Conservation (phyloP, 2,888 invertebrate species). For the Heteropelma amictum region DNA sequence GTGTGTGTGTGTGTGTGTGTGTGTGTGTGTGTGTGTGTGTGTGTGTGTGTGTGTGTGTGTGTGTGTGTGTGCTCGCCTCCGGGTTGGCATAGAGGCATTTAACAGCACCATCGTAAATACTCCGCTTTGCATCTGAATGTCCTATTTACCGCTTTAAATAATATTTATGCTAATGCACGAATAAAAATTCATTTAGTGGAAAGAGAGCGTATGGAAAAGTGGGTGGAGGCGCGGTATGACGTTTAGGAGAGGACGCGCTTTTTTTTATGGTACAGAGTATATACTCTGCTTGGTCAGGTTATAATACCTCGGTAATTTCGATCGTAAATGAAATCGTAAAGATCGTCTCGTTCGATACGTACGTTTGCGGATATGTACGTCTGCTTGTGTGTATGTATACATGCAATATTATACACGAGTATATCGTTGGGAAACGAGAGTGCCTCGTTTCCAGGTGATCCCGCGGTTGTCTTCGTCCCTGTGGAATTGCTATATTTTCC, state of each 20-base stretch:
- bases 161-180: conserved; percentile 61
- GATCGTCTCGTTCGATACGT: conserved; percentile 34
- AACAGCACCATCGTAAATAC: conserved; percentile 58
- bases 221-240: conserved; percentile 10
- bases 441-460: no score
- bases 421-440: not conserved
- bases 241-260: not conserved
- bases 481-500: no score
- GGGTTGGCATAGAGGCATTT: conserved; percentile 53
- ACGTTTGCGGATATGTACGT: not conserved
- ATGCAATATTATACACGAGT: not conserved
- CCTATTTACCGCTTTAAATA: conserved; percentile 61
- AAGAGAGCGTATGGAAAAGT: conserved; percentile 6
- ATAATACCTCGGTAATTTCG: conserved; percentile 50
- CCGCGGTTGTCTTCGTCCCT: no score
- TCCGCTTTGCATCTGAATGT: conserved; percentile 59
- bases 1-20: no score
- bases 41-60: not conserved
- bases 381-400: not conserved
- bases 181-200: conserved; percentile 63
- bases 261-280: not conserved
- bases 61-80: not conserved
- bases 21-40: no score
- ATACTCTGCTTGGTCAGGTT: not conserved
- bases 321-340: conserved; percentile 61